Evolutionary conservation across 2,797 vertebrate genomes (phyloP), one percentile per base, ranked within the genome.

Genomic region (Vespertilio murinus): DNA sequence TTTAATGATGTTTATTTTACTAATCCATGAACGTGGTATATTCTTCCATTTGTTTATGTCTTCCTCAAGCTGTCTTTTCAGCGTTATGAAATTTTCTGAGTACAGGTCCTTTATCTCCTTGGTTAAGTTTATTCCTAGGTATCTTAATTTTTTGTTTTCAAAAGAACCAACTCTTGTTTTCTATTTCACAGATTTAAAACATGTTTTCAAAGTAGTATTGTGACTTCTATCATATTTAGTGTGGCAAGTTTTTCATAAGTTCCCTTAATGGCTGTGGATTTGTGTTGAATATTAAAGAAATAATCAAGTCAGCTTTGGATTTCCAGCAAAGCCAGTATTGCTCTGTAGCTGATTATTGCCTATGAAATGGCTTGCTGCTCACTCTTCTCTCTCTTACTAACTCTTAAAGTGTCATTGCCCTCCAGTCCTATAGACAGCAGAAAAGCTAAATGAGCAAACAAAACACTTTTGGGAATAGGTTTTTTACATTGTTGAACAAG

Each of bases 171-270:
- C 22, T 54, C 52, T 23, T 54, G 52, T 20, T 54, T 54, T 54
- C 22, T 56, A 18, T 93, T 91, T 96, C 35, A 59, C 56, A 87
- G 82, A 77, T 90, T 85, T 69, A 81, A 93, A 81, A 71, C 9
- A 33, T 45, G 20, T 89, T 96, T 92, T 82, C 61, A 69, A 45
- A 70, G 52, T 67, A 73, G 17, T 86, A 88, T 89, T 78, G 30
- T 89, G 35, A 54, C 28, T 49, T 56, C 16, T 79, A 0, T 42
- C 69, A 33, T 47, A 38, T 23, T 75, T 90, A 67, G n/a, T 17
- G 11, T 95, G 56, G 2, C 59, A 83, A 25, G 23, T 89, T 86
- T 96, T 67, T 59, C 47, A 4, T 82, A 30, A 94, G 65, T n/a
- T 95, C 40, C 35, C 80, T 81, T 88, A 81, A 20, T 84, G 85